Base-by-base conservation (phyloP, 2,113 vertebrate genomes). In the Archocentrus centrarchus region DNA sequence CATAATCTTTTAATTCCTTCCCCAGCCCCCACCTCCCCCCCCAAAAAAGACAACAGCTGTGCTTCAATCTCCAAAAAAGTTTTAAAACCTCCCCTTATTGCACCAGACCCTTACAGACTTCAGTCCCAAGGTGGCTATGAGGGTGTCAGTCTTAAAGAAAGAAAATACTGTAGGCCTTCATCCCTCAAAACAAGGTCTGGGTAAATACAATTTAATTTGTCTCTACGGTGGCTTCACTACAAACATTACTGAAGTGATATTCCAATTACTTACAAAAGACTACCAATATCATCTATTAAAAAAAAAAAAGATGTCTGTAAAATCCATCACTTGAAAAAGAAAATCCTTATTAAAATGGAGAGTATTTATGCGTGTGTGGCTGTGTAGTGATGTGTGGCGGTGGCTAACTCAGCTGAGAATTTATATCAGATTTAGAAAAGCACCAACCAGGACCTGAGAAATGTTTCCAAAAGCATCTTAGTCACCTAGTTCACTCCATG, bases 11-110 rank as follows among this genome's bases (percentile, higher is more conserved):
- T 13, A 15, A 35, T 39, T 39, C 37, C 37, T 39, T 7, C 7
- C 0, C 9, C 30, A 5, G 9, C 14, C 4, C 9, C 15, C 24
- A 3, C 13, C 17, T 2, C 17, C 9, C 47, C 47, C 6, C 15
- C 53, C 44, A n/a, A 37, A 18, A 15, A 7, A 44, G 3, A 14
- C 41, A 85, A 81, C 62, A 82, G 59, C 55, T 92, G 89, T 92
- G 92, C 83, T 92, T 90, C n/a, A 57, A 17, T 77, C 59, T 83
- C 6, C 50, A 55, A 81, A 84, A 70, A 30, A 62, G 14, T 50
- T 77, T 84, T 59, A 85, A 85, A 76, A 77, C 53, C 39, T 61
- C 57, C 84, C 60, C 37, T 87, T 86, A 88, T 88, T 91, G 86
- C 92, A 89, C 79, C 80, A 83, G 75, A 90, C 85, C 80, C 58